These are phyloP conservation scores for Glossosoma conforme DNA, from an alignment of 1,140 invertebrate species.

Conservation along the genomic window DNA sequence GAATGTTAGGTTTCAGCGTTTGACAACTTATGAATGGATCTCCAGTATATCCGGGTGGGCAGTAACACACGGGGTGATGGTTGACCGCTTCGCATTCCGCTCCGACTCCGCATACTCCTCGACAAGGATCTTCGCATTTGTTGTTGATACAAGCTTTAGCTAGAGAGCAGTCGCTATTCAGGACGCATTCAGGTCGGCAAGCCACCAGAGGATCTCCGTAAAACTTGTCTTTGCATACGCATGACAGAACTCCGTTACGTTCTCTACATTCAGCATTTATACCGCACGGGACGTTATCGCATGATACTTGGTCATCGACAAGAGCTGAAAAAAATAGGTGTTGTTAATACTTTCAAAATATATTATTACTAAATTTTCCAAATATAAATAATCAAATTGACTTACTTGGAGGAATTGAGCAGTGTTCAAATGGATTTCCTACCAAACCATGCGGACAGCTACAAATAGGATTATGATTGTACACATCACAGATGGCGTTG, in stretches of 20 bases:
- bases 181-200: constrained; percentile 72
- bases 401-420: constrained; percentile 52
- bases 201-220: constrained; percentile 69
- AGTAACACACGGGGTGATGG: constrained; percentile 74
- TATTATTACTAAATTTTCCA: background rate
- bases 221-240: constrained; percentile 61
- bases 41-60: constrained; percentile 63
- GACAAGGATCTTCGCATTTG: constrained; percentile 75
- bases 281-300: constrained; percentile 66
- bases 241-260: constrained; percentile 51
- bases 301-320: constrained; percentile 55
- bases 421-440: constrained; percentile 80
- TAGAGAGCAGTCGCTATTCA: constrained; percentile 69
- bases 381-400: constrained; percentile 10
- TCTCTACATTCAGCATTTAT: constrained; percentile 70
- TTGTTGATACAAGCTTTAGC: constrained; percentile 70
- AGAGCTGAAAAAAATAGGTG: constrained; percentile 35
- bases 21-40: constrained; percentile 76
- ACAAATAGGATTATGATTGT: constrained; percentile 74
- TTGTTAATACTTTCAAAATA: constrained; percentile 9
- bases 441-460: constrained; percentile 63
- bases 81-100: constrained; percentile 72
- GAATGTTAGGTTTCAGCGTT: constrained; percentile 39
- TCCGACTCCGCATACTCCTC: constrained; percentile 68
- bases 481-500: constrained; percentile 70